Percentiles rank a stretch among this genome's conserved stretches.
Evolutionary conservation across 1,140 invertebrate species (phyloP).

Genomic region (Brachionus asplanchnoidis): DNA sequence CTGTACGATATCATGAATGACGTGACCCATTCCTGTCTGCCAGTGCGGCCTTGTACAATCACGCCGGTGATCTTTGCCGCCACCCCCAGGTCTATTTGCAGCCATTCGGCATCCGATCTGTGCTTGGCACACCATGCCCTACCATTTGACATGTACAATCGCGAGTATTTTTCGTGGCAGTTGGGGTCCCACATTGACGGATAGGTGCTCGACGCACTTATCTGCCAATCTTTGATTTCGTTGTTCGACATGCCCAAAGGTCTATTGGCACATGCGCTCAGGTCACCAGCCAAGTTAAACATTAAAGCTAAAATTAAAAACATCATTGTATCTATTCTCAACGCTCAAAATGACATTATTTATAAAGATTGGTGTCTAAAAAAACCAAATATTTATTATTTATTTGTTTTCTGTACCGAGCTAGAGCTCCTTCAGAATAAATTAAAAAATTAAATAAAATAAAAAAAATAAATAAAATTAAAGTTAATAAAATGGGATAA

Average conservation of each 20-base stretch:
- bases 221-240: conserved; percentile 62
- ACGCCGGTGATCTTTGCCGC: conserved; percentile 60
- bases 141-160: conserved; percentile 60
- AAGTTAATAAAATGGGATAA: too few species aligned
- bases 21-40: conserved; percentile 60
- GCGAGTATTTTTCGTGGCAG: conserved; percentile 61
- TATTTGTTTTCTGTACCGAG: too few species aligned
- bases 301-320: background rate
- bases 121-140: conserved; percentile 61
- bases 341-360: background rate
- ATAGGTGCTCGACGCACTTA: conserved; percentile 60
- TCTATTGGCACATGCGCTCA: background rate
- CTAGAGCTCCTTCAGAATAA: too few species aligned
- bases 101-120: conserved; percentile 61
- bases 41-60: conserved; percentile 60
- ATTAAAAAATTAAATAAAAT: too few species aligned
- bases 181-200: conserved; percentile 57
- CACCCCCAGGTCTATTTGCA: conserved; percentile 60
- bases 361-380: background rate
- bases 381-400: conserved; percentile 37
- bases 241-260: conserved; percentile 29
- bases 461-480: too few species aligned
- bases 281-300: background rate
- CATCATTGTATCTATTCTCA: background rate
- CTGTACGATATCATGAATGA: conserved; percentile 60